Conservation (phyloP, 2,113 vertebrate species). For the Deroptyus accipitrinus region DNA sequence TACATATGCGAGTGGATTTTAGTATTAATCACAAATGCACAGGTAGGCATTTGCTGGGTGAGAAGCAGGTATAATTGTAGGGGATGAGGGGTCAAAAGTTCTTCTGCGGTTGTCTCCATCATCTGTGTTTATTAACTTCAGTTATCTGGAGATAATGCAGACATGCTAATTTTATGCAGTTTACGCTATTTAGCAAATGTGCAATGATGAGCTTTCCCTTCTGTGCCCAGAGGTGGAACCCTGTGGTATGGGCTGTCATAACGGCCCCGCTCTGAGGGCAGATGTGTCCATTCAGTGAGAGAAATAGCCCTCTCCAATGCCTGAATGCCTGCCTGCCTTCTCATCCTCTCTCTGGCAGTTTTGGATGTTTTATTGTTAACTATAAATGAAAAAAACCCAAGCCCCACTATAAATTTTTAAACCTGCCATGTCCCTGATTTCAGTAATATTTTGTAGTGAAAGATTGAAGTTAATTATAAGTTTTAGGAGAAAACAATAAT, state of each 20-base stretch:
- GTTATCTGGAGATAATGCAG: not conserved
- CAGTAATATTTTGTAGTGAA: not conserved
- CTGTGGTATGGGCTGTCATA: fast-evolving
- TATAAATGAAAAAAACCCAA: not conserved
- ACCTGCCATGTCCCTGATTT: not conserved
- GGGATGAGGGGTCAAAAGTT: fast-evolving
- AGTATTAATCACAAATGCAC: fast-evolving
- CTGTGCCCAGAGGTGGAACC: fast-evolving
- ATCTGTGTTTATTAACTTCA: fast-evolving
- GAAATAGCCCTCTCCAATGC: not conserved
- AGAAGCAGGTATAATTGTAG: fast-evolving
- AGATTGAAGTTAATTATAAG: not conserved
- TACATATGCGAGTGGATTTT: fast-evolving
- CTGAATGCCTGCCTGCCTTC: not conserved
- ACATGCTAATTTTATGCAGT: fast-evolving
- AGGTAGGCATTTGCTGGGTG: not conserved
- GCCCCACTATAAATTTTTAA: not conserved
- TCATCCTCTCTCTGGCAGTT: not conserved
- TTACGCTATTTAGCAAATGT: fast-evolving
- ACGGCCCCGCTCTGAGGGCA: not conserved
- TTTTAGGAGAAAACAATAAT: not conserved
- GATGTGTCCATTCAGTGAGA: fast-evolving
- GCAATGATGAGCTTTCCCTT: fast-evolving
- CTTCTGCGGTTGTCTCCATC: not conserved
- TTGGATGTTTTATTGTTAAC: not conserved